phyloP scores from a whole-genome alignment of 2,113 vertebrate genomes.

The Scophthalmus maximus region DNA sequence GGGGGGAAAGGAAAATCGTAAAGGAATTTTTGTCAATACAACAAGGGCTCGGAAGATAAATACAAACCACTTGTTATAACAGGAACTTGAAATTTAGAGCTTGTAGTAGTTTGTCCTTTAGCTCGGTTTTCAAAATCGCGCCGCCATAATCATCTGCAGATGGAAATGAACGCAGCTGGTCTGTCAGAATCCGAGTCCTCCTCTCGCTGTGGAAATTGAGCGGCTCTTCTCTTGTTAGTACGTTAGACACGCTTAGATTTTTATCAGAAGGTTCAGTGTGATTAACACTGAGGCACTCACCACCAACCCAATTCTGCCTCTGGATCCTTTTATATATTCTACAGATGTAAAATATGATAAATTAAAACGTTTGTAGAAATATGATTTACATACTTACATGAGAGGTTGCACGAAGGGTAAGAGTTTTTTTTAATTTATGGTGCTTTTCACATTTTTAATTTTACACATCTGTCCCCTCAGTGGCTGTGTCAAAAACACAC shows the following conservation, averaged over 20 bases:
- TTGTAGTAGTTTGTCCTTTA: conserved; percentile 83
- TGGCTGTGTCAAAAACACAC: too few species aligned
- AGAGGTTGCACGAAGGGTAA: conserved; percentile 3
- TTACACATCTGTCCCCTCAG: too few species aligned
- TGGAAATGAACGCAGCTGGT: conserved; percentile 79
- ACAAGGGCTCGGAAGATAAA: conserved; percentile 75
- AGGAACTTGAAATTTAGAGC: conserved; percentile 86
- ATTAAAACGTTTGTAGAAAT: not conserved
- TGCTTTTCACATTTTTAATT: too few species aligned
- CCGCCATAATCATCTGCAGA: conserved; percentile 82
- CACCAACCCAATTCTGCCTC: too few species aligned
- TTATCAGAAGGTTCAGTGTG: too few species aligned
- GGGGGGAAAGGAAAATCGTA: conserved; percentile 41
- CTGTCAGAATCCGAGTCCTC: conserved; percentile 50
- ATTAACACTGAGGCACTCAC: too few species aligned
- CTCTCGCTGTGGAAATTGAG: conserved; percentile 48
- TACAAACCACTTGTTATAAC: conserved; percentile 87
- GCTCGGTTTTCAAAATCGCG: conserved; percentile 84
- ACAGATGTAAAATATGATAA: conserved; percentile 24
- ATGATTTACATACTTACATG: conserved; percentile 7
- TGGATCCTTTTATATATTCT: too few species aligned
- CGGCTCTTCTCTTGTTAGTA: conserved; percentile 56
- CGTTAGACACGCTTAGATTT: conserved; percentile 54
- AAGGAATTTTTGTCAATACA: conserved; percentile 77
- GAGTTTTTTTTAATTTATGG: not conserved